These are phyloP conservation scores for Aphis craccivora DNA, from an alignment of 1,140 invertebrate species.

Conservation along the genomic window DNA sequence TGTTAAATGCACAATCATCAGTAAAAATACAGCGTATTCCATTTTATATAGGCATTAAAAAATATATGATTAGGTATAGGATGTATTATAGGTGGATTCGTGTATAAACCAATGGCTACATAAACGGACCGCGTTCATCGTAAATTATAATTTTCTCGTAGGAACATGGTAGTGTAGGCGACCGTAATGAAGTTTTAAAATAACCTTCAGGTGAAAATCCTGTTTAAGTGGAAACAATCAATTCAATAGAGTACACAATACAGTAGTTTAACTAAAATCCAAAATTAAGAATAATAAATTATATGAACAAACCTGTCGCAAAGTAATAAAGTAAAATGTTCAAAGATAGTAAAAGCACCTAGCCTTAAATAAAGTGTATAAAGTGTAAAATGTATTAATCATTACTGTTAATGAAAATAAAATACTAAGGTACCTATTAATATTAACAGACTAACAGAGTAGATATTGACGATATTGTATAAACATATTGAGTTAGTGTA, in stretches of 20 bases:
- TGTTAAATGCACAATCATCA: not conserved
- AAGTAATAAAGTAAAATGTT: constrained; percentile 11
- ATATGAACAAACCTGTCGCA: not conserved
- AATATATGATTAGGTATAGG: not conserved
- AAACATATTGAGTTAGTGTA: not conserved
- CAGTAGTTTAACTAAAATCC: constrained; percentile 44
- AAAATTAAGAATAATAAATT: constrained; percentile 52
- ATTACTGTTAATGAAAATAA: not conserved
- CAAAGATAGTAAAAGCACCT: not conserved
- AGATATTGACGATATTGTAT: not conserved
- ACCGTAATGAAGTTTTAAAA: constrained; percentile 33
- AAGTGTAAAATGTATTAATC: not conserved
- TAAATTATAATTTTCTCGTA: constrained; percentile 44
- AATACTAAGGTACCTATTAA: not conserved
- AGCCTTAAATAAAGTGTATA: not conserved
- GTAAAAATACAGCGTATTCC: not conserved
- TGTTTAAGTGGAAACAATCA: constrained; percentile 53
- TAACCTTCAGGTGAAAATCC: constrained; percentile 42
- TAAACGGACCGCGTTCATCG: constrained; percentile 34
- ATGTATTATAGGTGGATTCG: not conserved
- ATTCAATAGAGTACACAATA: constrained; percentile 10
- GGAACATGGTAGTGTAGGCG: constrained; percentile 35
- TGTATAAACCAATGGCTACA: constrained; percentile 8
- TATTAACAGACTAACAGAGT: not conserved
- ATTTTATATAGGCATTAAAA: not conserved